These are phyloP conservation scores for Rhyacichthys aspro DNA, from an alignment of 2,797 vertebrate species.

Conservation along the genomic window DNA sequence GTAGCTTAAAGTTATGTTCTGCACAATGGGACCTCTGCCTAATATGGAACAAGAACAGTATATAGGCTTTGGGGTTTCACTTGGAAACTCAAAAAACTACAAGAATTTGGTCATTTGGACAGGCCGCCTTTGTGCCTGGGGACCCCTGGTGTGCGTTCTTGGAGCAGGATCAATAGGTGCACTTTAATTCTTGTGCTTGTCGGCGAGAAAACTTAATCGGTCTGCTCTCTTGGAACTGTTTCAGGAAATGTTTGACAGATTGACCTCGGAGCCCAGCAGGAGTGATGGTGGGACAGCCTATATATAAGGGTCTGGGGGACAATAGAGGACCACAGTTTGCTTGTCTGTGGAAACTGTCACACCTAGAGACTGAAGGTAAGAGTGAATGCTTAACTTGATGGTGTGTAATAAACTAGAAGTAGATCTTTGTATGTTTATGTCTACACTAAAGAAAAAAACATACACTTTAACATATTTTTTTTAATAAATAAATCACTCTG, in stretches of 20 bases:
- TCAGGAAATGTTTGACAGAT: conserved; percentile 65
- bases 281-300: conserved; percentile 33
- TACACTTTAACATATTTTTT: too few relatives aligned
- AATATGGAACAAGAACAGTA: conserved; percentile 41
- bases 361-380: conserved; percentile 55
- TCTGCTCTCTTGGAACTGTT: conserved; percentile 57
- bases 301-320: conserved; percentile 37
- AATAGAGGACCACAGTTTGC: conserved; percentile 34
- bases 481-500: neutral
- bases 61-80: conserved; percentile 8
- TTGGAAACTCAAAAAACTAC: conserved; percentile 48
- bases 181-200: conserved; percentile 46
- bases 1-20: conserved; percentile 11
- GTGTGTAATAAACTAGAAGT: too few relatives aligned
- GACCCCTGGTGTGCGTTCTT: conserved; percentile 34
- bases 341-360: conserved; percentile 36
- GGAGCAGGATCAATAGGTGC: conserved; percentile 55
- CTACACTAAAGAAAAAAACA: too few relatives aligned
- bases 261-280: conserved; percentile 39
- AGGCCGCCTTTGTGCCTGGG: conserved; percentile 45
- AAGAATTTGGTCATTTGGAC: conserved; percentile 33
- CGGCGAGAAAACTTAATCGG: conserved; percentile 63
- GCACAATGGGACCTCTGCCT: conserved; percentile 26
- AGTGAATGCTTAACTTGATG: neutral
- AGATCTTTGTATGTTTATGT: too few relatives aligned